Evolutionary conservation across 2,113 vertebrate genomes (phyloP), one percentile per base, ranked within the genome.

Genomic region (Oncorhynchus nerka): DNA sequence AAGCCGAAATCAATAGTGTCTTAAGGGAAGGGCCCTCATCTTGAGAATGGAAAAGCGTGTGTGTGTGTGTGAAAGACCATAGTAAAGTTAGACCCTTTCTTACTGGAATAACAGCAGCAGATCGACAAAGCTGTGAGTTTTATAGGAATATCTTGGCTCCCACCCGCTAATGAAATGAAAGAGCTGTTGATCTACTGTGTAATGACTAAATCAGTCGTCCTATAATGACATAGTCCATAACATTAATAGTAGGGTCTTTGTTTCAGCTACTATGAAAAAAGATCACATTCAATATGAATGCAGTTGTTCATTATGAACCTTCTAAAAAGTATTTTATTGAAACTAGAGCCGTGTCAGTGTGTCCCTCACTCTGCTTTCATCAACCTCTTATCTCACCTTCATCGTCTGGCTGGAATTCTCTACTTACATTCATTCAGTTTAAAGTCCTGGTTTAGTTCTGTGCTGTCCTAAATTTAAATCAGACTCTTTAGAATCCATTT

Each of bases 401-500:
- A 76, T 81, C 79, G 84, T 77, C 74, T 75, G 81, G 8, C 39
- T 45, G 8, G 7, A 85, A 87, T 86, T 87, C 72, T 83, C 87
- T 55, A 82, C 69, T 34, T 55, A n/a, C 9, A 20, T 13, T 1
- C 4, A 30, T 15, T n/a, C 67, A 9, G 74, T 48, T 76, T 67
- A 26, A 88, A 84, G 81, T 83, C 73, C 76, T 57, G 62, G 22
- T 88, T 45, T 45, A 45, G 39, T 45, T 45, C 75, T 75, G 70
- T 39, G 80, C 66, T 82, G 82, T 84, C 81, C 39, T 34, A 8
- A 20, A 73, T 75, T 83, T 79, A 90, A 73, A 76, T 90, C 89
- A 88, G 71, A 16, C 64, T 75, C 77, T 68, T 71, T 73, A 82
- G 71, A 83, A 86, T 81, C 80, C 77, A 62, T 81, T 82, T 84